Evolutionary conservation across 92 coral and sea anemone species (phyloP).

Genomic region (Umimayanthus chanpuru): DNA sequence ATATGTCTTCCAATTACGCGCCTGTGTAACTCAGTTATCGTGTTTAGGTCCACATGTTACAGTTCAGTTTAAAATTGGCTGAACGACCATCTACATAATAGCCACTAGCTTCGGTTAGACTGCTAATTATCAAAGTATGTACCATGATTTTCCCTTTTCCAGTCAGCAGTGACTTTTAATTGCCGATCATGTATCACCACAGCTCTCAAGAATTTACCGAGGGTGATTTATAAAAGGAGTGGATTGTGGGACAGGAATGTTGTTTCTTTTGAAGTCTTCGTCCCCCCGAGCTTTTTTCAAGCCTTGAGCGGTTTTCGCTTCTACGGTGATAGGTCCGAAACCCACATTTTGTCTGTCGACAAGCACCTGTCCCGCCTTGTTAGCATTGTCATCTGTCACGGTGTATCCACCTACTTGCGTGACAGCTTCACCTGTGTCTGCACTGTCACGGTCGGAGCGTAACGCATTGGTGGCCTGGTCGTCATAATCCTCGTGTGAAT

Average conservation of each 20-base stretch:
- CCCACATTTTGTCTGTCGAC: slow-evolving; percentile 81
- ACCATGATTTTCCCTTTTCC: background rate
- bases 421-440: slow-evolving; percentile 58
- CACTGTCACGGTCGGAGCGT: slow-evolving; percentile 51
- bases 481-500: slow-evolving; percentile 54
- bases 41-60: no score
- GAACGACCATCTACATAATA: no score
- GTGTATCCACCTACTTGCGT: slow-evolving; percentile 77
- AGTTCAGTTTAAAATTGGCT: no score
- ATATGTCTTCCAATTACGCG: no score
- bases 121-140: background rate
- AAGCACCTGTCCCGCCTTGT: slow-evolving; percentile 71
- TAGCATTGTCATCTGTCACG: slow-evolving; percentile 56
- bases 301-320: slow-evolving; percentile 96
- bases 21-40: no score
- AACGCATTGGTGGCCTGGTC: slow-evolving; percentile 49
- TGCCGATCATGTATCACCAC: background rate
- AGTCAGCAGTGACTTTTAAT: no score
- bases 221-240: slow-evolving; percentile 16
- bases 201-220: background rate
- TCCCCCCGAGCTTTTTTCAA: slow-evolving; percentile 51
- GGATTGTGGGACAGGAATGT: slow-evolving; percentile 40
- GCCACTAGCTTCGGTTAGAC: no score
- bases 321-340: slow-evolving; percentile 97
- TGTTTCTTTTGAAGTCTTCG: slow-evolving; percentile 65